Percentiles rank a stretch among this genome's conserved stretches.
Evolutionary conservation across 92 coral and sea anemone genomes (phyloP).

Genomic region (Siderastrea radians): DNA sequence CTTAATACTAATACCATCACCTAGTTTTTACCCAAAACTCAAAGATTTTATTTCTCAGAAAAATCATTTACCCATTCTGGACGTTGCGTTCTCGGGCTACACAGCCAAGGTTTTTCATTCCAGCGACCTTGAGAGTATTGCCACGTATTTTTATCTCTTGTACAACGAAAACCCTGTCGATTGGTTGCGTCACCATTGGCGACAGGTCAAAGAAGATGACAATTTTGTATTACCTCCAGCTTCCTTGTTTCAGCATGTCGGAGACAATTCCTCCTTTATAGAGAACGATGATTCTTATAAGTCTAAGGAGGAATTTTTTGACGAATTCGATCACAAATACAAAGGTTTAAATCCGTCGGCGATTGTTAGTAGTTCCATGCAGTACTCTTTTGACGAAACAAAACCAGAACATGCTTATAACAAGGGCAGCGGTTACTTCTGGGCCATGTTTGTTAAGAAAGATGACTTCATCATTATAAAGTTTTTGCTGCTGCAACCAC

Average conservation of each 20-base stretch:
- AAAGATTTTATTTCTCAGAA: slow-evolving; percentile 66
- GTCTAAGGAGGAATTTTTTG: slow-evolving; percentile 66
- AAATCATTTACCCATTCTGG: slow-evolving; percentile 54
- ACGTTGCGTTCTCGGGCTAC: slow-evolving; percentile 69
- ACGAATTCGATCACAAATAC: slow-evolving; percentile 68
- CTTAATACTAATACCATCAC: slow-evolving; percentile 62
- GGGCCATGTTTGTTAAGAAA: slow-evolving; percentile 46
- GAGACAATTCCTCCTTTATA: slow-evolving; percentile 59
- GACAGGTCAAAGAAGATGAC: slow-evolving; percentile 3
- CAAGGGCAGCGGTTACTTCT: slow-evolving; percentile 75
- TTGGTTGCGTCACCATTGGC: slow-evolving; percentile 78
- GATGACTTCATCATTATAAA: slow-evolving; percentile 47
- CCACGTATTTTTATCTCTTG: slow-evolving; percentile 67
- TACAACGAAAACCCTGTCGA: slow-evolving; percentile 89
- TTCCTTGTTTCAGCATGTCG: slow-evolving; percentile 67
- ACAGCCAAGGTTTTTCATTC: slow-evolving; percentile 77
- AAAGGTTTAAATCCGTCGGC: slow-evolving; percentile 79
- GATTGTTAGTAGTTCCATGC: slow-evolving; percentile 38
- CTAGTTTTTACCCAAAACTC: slow-evolving; percentile 75
- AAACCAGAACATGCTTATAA: slow-evolving; percentile 72
- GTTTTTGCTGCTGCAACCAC: slow-evolving; percentile 30
- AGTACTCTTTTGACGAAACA: not conserved
- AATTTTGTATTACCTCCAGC: slow-evolving; percentile 19
- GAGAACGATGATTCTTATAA: slow-evolving; percentile 58
- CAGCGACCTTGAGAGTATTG: slow-evolving; percentile 65